Evolutionary conservation across 2,888 invertebrate genomes (phyloP).

Genomic region (Resseliella maxima): DNA sequence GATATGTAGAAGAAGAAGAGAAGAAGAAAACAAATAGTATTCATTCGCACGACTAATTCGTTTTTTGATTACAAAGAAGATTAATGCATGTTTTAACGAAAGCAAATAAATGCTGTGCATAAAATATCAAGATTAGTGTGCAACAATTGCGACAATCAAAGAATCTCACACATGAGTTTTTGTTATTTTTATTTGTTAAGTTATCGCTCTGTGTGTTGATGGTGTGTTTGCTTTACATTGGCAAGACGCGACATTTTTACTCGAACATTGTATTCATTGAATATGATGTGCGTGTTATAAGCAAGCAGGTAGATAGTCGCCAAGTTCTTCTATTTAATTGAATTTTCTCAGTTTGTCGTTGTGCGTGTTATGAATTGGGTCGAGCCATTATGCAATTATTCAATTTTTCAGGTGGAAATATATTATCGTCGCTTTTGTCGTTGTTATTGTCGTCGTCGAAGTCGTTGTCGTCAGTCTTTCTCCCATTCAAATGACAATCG

Average conservation of each 20-base stretch:
- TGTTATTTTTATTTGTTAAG: not conserved
- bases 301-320: conserved; percentile 3
- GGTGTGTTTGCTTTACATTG: too few relatives aligned
- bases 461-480: not conserved
- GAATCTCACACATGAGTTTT: not conserved
- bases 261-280: not conserved
- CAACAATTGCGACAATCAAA: not conserved
- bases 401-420: conserved; percentile 17
- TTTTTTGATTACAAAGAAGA: not conserved
- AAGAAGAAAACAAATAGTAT: not conserved
- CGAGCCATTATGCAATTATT: conserved; percentile 37
- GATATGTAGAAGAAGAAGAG: too few relatives aligned
- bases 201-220: too few relatives aligned
- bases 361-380: conserved; percentile 39
- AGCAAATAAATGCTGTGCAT: not conserved
- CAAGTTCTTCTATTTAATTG: conserved; percentile 4
- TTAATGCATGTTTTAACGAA: not conserved
- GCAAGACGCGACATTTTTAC: not conserved
- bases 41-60: not conserved
- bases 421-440: not conserved
- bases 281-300: conserved; percentile 8
- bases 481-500: not conserved
- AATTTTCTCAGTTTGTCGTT: conserved; percentile 42
- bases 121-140: not conserved
- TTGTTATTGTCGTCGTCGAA: not conserved